Percentiles rank a stretch among this genome's conserved stretches.
Evolutionary conservation across 92 coral and sea anemone species (phyloP).

Genomic region (Parazoanthus swiftii): DNA sequence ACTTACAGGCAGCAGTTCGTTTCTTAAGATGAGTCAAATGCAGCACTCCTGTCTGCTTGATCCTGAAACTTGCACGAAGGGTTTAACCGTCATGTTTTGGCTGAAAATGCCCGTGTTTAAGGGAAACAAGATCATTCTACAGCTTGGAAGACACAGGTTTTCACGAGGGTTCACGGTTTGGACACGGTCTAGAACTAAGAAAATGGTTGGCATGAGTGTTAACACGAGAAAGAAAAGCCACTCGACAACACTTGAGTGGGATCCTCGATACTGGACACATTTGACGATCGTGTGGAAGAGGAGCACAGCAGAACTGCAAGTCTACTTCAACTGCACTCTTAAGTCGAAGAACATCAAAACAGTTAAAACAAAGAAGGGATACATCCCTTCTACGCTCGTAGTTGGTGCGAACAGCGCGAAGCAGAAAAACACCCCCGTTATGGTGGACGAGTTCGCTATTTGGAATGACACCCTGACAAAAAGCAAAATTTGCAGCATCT

Average conservation of each 20-base stretch:
- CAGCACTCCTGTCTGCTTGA: constrained; percentile 71
- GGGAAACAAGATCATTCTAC: constrained; percentile 77
- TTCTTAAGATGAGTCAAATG: constrained; percentile 67
- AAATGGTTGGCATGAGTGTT: constrained; percentile 60
- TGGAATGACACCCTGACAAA: constrained; percentile 70
- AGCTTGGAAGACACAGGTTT: constrained; percentile 77
- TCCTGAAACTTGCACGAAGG: constrained; percentile 72
- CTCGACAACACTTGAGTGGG: constrained; percentile 53
- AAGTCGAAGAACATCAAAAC: not conserved
- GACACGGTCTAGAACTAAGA: constrained; percentile 56
- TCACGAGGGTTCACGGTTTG: constrained; percentile 87
- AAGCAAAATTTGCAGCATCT: constrained; percentile 63
- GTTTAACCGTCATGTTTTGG: constrained; percentile 88
- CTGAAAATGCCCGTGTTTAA: constrained; percentile 66
- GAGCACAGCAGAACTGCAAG: constrained; percentile 31
- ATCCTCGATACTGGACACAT: constrained; percentile 81
- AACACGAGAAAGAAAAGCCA: constrained; percentile 54
- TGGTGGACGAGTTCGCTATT: constrained; percentile 92
- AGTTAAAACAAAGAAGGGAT: not conserved
- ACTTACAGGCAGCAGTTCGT: constrained; percentile 52
- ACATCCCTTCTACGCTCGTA: constrained; percentile 38
- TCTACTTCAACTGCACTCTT: constrained; percentile 82
- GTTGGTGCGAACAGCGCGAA: constrained; percentile 88
- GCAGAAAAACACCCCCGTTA: constrained; percentile 65
- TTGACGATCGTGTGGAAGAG: constrained; percentile 71